Conservation (phyloP, 2,113 vertebrate genomes). For the Clarias magur region DNA sequence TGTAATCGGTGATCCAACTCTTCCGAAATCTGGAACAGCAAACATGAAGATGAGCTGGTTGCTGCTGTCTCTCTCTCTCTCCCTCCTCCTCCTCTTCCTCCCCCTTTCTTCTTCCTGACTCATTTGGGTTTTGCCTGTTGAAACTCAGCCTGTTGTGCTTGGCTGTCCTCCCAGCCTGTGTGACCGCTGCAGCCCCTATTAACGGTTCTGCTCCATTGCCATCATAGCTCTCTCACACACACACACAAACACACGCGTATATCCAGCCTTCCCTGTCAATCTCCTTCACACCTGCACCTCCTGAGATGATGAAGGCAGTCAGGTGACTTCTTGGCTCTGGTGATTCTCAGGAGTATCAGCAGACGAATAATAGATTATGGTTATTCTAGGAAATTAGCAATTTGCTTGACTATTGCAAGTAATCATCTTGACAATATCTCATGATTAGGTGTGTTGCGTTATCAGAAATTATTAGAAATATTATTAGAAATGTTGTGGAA, state of each 20-base stretch:
- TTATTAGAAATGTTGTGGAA: background rate
- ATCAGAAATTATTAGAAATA: no score
- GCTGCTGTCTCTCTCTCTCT: background rate
- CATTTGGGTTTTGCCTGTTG: slow-evolving; percentile 28
- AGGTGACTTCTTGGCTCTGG: slow-evolving; percentile 8
- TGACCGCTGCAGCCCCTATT: slow-evolving; percentile 37
- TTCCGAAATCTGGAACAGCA: background rate
- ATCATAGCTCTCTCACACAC: background rate
- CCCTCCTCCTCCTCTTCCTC: background rate
- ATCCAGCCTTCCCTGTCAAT: slow-evolving; percentile 40
- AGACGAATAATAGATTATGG: slow-evolving; percentile 15
- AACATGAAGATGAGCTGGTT: background rate
- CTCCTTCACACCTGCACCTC: slow-evolving; percentile 41
- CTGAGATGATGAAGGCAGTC: slow-evolving; percentile 34
- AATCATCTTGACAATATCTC: background rate
- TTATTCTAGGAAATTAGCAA: slow-evolving; percentile 4
- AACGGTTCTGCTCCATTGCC: slow-evolving; percentile 43
- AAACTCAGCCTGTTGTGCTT: slow-evolving; percentile 44
- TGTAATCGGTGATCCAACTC: background rate
- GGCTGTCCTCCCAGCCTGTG: slow-evolving; percentile 38
- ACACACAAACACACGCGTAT: background rate
- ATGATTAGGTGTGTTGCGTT: background rate
- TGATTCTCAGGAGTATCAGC: slow-evolving; percentile 17
- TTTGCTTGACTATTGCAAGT: slow-evolving; percentile 4
- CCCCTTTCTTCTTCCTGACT: background rate